Percentiles rank a stretch among this genome's conserved stretches.
Evolutionary conservation across 2,888 invertebrate species (phyloP).

Genomic region (Schizaphis graminum): DNA sequence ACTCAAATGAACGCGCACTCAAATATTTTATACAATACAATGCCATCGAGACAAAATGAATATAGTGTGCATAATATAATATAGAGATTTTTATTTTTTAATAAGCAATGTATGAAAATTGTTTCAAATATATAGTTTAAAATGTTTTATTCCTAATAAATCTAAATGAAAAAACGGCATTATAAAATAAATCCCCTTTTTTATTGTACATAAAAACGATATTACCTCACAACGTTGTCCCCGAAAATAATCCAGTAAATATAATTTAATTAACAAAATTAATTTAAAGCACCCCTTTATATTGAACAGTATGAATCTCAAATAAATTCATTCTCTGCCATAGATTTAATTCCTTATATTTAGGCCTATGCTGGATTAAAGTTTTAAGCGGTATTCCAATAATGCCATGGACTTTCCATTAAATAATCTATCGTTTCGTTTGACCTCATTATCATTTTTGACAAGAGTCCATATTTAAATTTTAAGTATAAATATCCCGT

Average conservation of each 20-base stretch:
- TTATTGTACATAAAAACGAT: background rate
- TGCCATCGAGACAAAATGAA: background rate
- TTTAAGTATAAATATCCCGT: background rate
- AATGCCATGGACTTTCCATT: background rate
- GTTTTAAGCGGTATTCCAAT: background rate
- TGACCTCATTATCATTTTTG: background rate
- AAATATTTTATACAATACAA: background rate
- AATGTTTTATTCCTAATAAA: background rate
- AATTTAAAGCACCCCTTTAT: background rate
- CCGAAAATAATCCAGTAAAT: background rate
- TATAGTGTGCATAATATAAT: background rate
- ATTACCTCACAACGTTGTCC: background rate
- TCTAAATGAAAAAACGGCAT: background rate
- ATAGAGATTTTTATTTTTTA: conserved; percentile 1
- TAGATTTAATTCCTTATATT: background rate
- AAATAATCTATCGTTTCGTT: background rate
- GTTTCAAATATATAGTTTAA: background rate
- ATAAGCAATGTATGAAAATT: background rate
- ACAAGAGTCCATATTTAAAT: background rate
- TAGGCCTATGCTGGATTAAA: background rate
- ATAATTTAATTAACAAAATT: background rate
- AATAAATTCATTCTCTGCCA: background rate
- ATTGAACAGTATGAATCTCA: background rate
- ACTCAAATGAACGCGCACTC: background rate
- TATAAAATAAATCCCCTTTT: background rate